phyloP scores from a whole-genome alignment of 2,797 vertebrate species.

The Poeciliopsis gracilis region DNA sequence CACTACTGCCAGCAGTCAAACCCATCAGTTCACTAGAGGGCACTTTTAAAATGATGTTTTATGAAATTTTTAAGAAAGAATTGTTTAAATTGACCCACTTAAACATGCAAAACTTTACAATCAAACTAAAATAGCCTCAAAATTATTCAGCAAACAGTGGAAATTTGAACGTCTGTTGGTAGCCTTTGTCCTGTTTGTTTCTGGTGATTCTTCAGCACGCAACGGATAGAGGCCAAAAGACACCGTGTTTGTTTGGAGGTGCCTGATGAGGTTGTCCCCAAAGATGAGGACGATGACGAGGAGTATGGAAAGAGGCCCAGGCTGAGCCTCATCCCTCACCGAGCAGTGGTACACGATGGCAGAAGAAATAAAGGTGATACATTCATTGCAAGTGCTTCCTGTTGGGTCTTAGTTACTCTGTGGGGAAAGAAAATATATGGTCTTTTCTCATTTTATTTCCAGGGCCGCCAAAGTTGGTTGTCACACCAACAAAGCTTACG shows the following conservation, averaged over 20 bases:
- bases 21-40: background rate
- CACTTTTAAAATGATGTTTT: background rate
- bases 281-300: conserved; percentile 78
- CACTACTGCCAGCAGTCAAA: background rate
- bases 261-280: conserved; percentile 90
- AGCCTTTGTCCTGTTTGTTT: background rate
- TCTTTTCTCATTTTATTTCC: conserved; percentile 25
- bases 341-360: conserved; percentile 54
- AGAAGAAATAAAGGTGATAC: conserved; percentile 70
- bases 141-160: background rate
- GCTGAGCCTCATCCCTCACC: conserved; percentile 70
- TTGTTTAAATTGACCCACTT: background rate
- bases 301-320: conserved; percentile 76
- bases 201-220: conserved; percentile 76
- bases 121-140: background rate
- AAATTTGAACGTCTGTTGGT: background rate
- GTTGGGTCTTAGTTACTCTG: background rate
- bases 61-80: background rate
- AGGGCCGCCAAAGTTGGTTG: conserved; percentile 79
- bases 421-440: background rate
- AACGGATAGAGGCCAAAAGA: conserved; percentile 95
- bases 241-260: conserved; percentile 94
- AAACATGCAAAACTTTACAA: background rate
- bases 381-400: background rate
- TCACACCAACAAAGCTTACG: conserved; percentile 77